Conservation (phyloP, 1,140 invertebrate species). For the Parapsyche elsis region DNA sequence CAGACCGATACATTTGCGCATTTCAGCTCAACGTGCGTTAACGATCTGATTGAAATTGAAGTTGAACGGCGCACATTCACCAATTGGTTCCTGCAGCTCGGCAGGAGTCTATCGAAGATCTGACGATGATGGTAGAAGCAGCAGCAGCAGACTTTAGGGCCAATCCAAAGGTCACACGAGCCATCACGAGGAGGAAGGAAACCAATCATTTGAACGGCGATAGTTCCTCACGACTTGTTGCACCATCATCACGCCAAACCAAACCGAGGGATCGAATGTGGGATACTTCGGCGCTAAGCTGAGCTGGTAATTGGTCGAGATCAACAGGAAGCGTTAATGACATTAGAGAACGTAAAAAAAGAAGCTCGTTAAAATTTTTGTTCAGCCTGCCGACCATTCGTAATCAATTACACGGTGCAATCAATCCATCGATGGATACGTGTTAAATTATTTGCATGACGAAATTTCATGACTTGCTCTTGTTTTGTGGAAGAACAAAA, state of each 20-base stretch:
- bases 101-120: background rate
- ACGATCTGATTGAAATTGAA: conserved; percentile 4
- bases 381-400: no score
- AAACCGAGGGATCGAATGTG: no score
- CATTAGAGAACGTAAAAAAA: no score
- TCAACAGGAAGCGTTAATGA: no score
- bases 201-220: conserved; percentile 42
- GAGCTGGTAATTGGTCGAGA: no score
- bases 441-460: no score
- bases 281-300: no score
- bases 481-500: background rate
- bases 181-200: conserved; percentile 46
- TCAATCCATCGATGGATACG: no score
- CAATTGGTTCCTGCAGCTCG: background rate
- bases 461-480: background rate
- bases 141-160: conserved; percentile 36
- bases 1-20: background rate
- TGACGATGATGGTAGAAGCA: background rate
- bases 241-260: background rate
- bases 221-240: conserved; percentile 7
- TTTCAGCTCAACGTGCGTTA: no score
- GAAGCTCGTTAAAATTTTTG: no score
- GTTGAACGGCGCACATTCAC: background rate
- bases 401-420: no score
- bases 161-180: conserved; percentile 48